Conservation (phyloP, 2,797 vertebrate genomes). For the Chromobotia macracanthus region DNA sequence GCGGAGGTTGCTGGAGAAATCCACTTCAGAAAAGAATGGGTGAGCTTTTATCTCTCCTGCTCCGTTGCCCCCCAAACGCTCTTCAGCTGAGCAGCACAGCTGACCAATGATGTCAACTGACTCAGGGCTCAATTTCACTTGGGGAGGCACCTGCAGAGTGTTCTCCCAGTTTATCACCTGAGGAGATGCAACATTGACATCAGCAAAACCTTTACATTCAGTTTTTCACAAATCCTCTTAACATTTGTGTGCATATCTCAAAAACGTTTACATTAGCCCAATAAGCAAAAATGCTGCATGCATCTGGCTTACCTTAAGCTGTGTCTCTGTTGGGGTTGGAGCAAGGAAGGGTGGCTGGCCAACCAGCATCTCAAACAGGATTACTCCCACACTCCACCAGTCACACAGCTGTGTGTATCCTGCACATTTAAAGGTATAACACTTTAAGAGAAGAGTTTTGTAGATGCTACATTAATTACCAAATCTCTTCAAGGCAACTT, state of each 20-base stretch:
- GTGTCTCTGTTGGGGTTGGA: conserved; percentile 95
- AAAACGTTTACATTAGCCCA: background rate
- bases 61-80: conserved; percentile 89
- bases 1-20: conserved; percentile 92
- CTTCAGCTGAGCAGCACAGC: conserved; percentile 92
- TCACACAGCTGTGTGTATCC: conserved; percentile 99
- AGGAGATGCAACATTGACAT: background rate
- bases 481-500: background rate
- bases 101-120: conserved; percentile 91
- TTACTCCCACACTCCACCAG: conserved; percentile 99
- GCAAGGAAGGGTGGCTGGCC: conserved; percentile 97
- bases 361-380: conserved; percentile 98
- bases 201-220: background rate
- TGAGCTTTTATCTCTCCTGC: conserved; percentile 94
- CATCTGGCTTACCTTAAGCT: conserved; percentile 87
- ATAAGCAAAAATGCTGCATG: background rate
- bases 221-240: background rate
- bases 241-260: background rate
- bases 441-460: background rate
- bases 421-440: conserved; percentile 67
- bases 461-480: background rate
- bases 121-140: conserved; percentile 92
- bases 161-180: conserved; percentile 99
- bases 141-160: conserved; percentile 93
- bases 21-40: conserved; percentile 87